Base-by-base conservation (phyloP, 2,797 vertebrate species). In the Dicrostonyx torquatus region DNA sequence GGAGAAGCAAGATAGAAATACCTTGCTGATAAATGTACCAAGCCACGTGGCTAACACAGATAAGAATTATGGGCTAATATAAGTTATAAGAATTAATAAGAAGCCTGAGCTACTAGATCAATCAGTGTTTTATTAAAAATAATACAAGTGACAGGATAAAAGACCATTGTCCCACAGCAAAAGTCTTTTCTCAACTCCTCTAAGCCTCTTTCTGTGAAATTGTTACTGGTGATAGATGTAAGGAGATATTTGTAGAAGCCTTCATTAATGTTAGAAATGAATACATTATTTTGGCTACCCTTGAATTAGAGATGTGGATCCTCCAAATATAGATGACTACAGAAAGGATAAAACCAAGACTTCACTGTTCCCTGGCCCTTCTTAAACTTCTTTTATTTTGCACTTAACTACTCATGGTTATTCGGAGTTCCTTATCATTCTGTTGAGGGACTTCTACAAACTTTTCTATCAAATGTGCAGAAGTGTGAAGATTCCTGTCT, bases 391-490 rank as follows among this genome's bases (percentile, higher is more conserved):
- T 55, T 80, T 73, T 88, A 90, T 43, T 94, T 93, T 4, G 66
- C 79, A 40, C 62, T 76, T 78, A 91, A 83, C 11, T 26, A 55
- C n/a, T 37, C 29, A 77, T 31, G n/a, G n/a, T 72, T 86, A 64
- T 58, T 77, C 70, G 94, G 62, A 34, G n/a, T 62, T 82, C 50
- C 68, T 97, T 86, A 66, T 29, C 40, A 43, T 91, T 94, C 26
- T 78, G 15, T 40, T 55, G 15, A 82, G 75, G 64, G 15, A 5
- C 48, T 77, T 94, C 76, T 93, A 48, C 48, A 22, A 86, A n/a
- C 77, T 92, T 83, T 91, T 94, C 85, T 82, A 93, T 95, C 72
- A 91, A 84, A 84, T 77, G 58, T 94, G 76, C 72, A 55, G 82
- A 87, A 43, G 76, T 66, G 43, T 70, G 89, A 45, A 91, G 73